Base-by-base conservation (phyloP, 2,888 invertebrate species). In the Salpingus planirostris region DNA sequence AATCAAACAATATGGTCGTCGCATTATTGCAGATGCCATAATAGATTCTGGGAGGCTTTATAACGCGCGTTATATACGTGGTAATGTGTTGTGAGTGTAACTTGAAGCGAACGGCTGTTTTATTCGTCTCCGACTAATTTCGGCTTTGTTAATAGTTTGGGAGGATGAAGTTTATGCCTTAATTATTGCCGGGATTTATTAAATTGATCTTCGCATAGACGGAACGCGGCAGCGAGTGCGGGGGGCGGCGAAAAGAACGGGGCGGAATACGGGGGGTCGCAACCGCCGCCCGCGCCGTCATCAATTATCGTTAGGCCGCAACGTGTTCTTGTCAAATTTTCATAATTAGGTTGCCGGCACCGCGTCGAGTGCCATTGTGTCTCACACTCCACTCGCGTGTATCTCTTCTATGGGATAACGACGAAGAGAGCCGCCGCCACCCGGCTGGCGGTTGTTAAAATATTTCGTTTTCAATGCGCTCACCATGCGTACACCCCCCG, bases 271-370 rank as follows among this genome's bases (percentile, higher is more conserved):
- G 21, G 12, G 22, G 10, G 15, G 11, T 24, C 30, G 37, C 30
- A 28, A 22, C 23, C 34, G 31, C n/a, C 7, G 13, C n/a, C 27
- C 27, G 35, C 35, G 39, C 46, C 50, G 41, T 50, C 50, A 55
- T 54, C 53, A 61, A 60, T 61, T 61, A 60, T 61, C 59, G 57
- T 61, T 61, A 61, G 55, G 50, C 54, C 44, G 51, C 52, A 52
- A 54, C 54, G 58, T 55, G 59, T 60, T 59, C 59, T 59, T 59
- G 61, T 60, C 60, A 59, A 60, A 62, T 60, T 59, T 58, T 60
- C 59, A 60, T 62, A 62, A 62, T 62, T 61, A 61, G 60, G 54
- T 55, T 55, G 52, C 50, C 54, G 54, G 47, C 54, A 51, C 40
- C 49, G n/a, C n/a, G 56, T 50, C 51, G 54, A 59, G 56, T 60